phyloP scores from a whole-genome alignment of 2,888 invertebrate species.

The Oasisia sp. region DNA sequence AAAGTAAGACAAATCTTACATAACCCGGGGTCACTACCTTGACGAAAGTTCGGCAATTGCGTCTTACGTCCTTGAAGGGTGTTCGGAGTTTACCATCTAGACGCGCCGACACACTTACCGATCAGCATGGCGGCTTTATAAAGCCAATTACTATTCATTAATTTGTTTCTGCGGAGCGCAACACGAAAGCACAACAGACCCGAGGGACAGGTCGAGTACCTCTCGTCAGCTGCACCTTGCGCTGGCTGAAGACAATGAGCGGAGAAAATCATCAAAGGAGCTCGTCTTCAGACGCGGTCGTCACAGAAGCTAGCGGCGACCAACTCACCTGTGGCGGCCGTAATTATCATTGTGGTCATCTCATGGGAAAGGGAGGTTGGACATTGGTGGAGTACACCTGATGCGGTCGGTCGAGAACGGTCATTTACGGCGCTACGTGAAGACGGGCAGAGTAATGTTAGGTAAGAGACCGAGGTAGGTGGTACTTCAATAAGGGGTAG shows the following conservation, averaged over 20 bases:
- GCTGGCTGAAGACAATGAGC: neutral
- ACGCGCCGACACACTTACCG: neutral
- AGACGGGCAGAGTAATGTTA: neutral
- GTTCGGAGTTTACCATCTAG: neutral
- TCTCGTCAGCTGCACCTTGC: neutral
- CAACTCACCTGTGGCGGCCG: neutral
- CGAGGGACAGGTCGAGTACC: neutral
- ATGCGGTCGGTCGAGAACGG: neutral
- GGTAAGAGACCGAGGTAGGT: neutral
- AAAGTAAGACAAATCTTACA: neutral
- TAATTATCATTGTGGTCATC: neutral
- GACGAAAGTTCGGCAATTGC: neutral
- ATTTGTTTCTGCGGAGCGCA: neutral
- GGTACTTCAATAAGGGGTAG: neutral
- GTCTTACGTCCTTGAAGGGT: neutral
- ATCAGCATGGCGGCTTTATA: slow-evolving; percentile 7
- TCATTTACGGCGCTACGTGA: slow-evolving; percentile 13
- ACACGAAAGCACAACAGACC: slow-evolving; percentile 11
- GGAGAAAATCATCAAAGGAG: neutral
- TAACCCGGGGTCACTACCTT: neutral
- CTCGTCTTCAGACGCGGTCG: neutral
- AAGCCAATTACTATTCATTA: slow-evolving; percentile 17
- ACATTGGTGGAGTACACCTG: neutral
- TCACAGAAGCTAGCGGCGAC: neutral
- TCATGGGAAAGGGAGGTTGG: neutral